These are phyloP conservation scores for Diachasmimorpha longicaudata DNA, from an alignment of 1,140 invertebrate species.

Conservation along the genomic window DNA sequence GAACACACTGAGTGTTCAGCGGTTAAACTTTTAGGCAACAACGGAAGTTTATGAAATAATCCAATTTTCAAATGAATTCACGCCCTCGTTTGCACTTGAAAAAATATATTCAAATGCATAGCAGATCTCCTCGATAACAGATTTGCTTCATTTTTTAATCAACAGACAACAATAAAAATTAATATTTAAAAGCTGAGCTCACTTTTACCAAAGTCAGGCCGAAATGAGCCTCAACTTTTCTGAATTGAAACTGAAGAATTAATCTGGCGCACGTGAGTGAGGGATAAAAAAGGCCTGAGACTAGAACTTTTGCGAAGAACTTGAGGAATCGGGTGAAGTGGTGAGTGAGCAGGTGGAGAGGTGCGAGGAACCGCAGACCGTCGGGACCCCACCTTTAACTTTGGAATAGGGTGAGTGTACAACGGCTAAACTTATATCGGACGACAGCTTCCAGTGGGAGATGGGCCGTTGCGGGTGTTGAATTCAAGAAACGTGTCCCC, in stretches of 20 bases:
- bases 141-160: too few species aligned
- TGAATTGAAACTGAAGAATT: not conserved
- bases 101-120: too few species aligned
- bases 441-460: not conserved
- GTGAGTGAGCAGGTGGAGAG: constrained; percentile 17
- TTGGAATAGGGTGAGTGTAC: constrained; percentile 36
- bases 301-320: not conserved
- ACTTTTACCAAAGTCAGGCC: too few species aligned
- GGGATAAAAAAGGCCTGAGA: not conserved
- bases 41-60: too few species aligned
- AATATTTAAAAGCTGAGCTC: too few species aligned
- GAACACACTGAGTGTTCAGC: too few species aligned
- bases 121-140: too few species aligned
- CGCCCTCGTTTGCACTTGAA: too few species aligned
- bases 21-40: too few species aligned
- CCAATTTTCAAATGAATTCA: too few species aligned
- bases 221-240: not conserved
- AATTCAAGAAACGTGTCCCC: constrained; percentile 19
- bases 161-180: too few species aligned
- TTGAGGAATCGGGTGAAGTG: not conserved
- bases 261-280: not conserved
- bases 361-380: not conserved
- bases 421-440: constrained; percentile 25
- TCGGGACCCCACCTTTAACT: constrained; percentile 27
- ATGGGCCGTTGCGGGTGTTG: not conserved